phyloP scores from a whole-genome alignment of 2,888 invertebrate genomes.

The Leptinotarsa tumamoca region DNA sequence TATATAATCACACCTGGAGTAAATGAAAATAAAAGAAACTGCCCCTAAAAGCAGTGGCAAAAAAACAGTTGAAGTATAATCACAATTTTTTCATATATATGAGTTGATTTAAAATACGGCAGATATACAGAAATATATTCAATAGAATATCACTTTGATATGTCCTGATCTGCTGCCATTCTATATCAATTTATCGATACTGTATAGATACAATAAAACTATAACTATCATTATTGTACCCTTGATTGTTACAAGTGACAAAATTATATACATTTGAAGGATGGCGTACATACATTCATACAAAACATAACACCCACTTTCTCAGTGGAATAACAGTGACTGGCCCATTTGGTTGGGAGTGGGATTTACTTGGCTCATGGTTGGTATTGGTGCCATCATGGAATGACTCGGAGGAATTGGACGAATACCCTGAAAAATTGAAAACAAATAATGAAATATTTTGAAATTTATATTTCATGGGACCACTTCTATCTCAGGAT shows the following conservation, averaged over 20 bases:
- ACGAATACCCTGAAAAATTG: conserved; percentile 60
- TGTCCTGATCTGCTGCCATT: neutral
- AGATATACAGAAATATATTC: neutral
- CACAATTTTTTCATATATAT: neutral
- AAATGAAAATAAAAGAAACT: neutral
- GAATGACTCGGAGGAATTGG: conserved; percentile 58
- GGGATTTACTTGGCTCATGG: conserved; percentile 57
- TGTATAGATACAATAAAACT: conserved; percentile 18
- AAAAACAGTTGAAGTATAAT: conserved; percentile 5
- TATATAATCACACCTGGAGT: neutral
- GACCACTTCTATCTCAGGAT: neutral
- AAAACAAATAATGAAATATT: neutral
- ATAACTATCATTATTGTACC: conserved; percentile 53
- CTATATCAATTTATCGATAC: neutral
- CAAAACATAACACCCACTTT: conserved; percentile 21
- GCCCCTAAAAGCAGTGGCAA: conserved; percentile 7
- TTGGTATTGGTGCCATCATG: conserved; percentile 59
- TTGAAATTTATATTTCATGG: neutral
- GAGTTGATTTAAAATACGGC: conserved; percentile 5
- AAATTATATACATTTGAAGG: conserved; percentile 51
- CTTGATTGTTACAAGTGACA: conserved; percentile 54
- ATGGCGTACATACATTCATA: conserved; percentile 46
- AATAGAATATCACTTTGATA: neutral
- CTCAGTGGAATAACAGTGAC: conserved; percentile 62
- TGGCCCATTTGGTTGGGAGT: conserved; percentile 61